These are phyloP conservation scores for Achroia grisella DNA, from an alignment of 1,140 invertebrate species.

Conservation along the genomic window DNA sequence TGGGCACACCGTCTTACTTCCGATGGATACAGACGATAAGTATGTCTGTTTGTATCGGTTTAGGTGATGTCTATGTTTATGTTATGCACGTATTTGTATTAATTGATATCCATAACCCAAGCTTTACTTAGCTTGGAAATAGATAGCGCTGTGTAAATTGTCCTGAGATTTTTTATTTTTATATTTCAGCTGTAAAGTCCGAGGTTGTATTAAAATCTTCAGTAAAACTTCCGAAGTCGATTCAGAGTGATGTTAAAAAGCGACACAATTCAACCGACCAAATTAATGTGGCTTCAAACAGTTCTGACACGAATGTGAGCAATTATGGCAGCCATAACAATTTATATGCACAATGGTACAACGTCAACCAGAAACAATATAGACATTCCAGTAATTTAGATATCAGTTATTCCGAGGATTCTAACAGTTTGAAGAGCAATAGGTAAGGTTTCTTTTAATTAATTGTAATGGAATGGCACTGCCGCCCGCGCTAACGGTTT, in stretches of 20 bases:
- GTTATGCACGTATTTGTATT: too few relatives aligned
- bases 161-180: too few relatives aligned
- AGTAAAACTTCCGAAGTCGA: constrained; percentile 39
- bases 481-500: too few relatives aligned
- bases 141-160: too few relatives aligned
- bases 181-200: constrained; percentile 43
- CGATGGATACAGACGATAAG: too few relatives aligned
- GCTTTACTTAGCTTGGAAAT: too few relatives aligned
- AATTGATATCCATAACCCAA: too few relatives aligned
- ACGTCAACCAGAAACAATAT: constrained; percentile 35
- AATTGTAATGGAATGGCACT: too few relatives aligned
- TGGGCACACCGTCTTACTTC: too few relatives aligned
- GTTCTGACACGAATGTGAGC: constrained; percentile 25
- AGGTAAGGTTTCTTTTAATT: constrained; percentile 47
- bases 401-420: constrained; percentile 67
- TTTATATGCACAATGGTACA: constrained; percentile 52
- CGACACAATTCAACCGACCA: constrained; percentile 75
- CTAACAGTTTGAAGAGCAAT: constrained; percentile 67
- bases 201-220: constrained; percentile 33
- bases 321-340: constrained; percentile 54
- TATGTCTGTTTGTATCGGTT: too few relatives aligned
- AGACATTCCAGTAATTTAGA: constrained; percentile 55
- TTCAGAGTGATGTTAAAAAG: constrained; percentile 56
- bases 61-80: too few relatives aligned
- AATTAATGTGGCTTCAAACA: constrained; percentile 30